Evolutionary conservation across 2,113 vertebrate genomes (phyloP).

Genomic region (Galbula dea): DNA sequence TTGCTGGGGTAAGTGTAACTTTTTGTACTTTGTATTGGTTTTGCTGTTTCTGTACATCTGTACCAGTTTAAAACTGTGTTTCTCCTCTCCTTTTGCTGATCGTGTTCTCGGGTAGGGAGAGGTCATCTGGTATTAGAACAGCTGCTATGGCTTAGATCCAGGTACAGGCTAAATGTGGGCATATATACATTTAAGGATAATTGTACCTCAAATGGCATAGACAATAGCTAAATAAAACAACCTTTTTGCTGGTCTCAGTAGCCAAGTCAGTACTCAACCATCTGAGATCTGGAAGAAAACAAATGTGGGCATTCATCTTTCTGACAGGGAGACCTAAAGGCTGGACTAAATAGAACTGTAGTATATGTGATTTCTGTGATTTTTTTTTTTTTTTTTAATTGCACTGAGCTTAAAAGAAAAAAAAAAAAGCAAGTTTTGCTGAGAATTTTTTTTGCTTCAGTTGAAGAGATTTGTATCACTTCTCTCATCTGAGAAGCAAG

Average conservation of each 20-base stretch:
- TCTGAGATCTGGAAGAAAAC: background rate
- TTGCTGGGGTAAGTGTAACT: too few species aligned
- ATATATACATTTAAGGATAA: too few species aligned
- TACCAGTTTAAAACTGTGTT: too few species aligned
- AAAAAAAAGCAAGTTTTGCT: background rate
- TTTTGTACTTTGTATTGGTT: too few species aligned
- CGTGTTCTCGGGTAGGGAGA: too few species aligned
- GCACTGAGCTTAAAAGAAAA: too few species aligned
- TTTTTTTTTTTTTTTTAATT: slow-evolving; percentile 1
- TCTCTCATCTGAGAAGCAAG: slow-evolving; percentile 3
- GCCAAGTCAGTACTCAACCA: background rate
- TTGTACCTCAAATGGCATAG: background rate
- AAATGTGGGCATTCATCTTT: background rate
- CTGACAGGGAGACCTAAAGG: background rate
- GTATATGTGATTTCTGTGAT: background rate
- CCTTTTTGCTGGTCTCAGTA: background rate
- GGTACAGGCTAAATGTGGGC: too few species aligned
- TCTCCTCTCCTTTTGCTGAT: too few species aligned
- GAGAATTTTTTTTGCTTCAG: background rate
- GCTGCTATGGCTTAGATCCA: too few species aligned
- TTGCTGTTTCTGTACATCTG: too few species aligned
- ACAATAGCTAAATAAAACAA: background rate
- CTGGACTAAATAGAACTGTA: background rate
- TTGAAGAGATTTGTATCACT: background rate
- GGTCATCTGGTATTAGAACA: too few species aligned